phyloP scores from a whole-genome alignment of 1,140 invertebrate species.

The Zaprionus davidi region DNA sequence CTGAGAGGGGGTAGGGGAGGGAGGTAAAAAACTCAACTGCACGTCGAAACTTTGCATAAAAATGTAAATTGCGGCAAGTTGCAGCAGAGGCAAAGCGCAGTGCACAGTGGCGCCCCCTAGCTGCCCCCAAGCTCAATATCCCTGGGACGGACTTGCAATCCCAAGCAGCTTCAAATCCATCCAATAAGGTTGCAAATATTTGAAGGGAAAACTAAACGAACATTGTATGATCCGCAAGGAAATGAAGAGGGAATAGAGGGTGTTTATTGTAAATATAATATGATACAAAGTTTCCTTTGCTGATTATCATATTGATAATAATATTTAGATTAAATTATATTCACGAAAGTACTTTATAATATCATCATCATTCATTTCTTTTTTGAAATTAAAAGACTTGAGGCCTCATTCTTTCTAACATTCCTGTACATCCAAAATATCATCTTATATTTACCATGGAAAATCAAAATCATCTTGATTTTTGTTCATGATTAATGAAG shows the following conservation, averaged over 20 bases:
- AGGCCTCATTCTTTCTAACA: too few species aligned
- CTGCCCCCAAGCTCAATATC: neutral
- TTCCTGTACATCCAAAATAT: too few species aligned
- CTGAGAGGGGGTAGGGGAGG: neutral
- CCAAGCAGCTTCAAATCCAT: neutral
- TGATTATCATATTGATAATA: too few species aligned
- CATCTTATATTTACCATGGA: too few species aligned
- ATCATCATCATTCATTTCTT: too few species aligned
- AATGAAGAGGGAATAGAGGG: neutral
- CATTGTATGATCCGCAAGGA: neutral
- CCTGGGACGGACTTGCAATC: neutral
- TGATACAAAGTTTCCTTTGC: too few species aligned
- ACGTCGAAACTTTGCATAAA: constrained; percentile 47
- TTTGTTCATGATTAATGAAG: too few species aligned
- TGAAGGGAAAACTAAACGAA: constrained; percentile 1
- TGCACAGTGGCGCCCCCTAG: constrained; percentile 1
- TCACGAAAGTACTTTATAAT: too few species aligned
- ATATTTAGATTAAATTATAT: too few species aligned
- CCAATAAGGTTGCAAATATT: neutral
- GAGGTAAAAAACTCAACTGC: constrained; percentile 36
- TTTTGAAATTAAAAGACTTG: too few species aligned
- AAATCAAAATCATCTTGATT: too few species aligned
- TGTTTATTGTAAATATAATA: too few species aligned
- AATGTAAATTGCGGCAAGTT: constrained; percentile 66
- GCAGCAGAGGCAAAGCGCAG: constrained; percentile 37